Conservation (phyloP, 2,113 vertebrate genomes). For the Ameiurus melas region DNA sequence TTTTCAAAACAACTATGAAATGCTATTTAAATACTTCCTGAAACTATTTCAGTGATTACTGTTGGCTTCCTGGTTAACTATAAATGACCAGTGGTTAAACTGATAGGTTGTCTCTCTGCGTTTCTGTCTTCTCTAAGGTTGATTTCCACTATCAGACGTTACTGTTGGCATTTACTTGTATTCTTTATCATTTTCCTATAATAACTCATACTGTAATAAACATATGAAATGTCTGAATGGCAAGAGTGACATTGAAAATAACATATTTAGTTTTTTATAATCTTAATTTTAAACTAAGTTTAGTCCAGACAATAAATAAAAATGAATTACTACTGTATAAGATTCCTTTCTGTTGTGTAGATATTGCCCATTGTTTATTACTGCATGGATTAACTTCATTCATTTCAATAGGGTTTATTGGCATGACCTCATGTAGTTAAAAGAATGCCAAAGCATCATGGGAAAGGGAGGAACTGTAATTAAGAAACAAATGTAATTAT, state of each 20-base stretch:
- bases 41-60: background rate
- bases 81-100: background rate
- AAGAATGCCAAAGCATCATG: background rate
- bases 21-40: background rate
- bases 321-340: background rate
- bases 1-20: background rate
- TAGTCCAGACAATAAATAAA: background rate
- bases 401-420: background rate
- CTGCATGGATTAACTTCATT: background rate
- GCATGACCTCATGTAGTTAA: background rate
- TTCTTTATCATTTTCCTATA: background rate
- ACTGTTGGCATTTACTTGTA: background rate
- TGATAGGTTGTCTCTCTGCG: background rate
- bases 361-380: background rate
- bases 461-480: background rate
- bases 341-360: background rate
- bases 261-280: background rate
- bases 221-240: background rate
- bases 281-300: background rate
- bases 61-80: background rate
- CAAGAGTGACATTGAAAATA: background rate
- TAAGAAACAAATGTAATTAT: background rate
- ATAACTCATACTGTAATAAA: background rate
- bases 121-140: background rate
- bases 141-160: background rate